Base-by-base conservation (phyloP, 2,797 vertebrate species). In the Crenuchus spilurus region DNA sequence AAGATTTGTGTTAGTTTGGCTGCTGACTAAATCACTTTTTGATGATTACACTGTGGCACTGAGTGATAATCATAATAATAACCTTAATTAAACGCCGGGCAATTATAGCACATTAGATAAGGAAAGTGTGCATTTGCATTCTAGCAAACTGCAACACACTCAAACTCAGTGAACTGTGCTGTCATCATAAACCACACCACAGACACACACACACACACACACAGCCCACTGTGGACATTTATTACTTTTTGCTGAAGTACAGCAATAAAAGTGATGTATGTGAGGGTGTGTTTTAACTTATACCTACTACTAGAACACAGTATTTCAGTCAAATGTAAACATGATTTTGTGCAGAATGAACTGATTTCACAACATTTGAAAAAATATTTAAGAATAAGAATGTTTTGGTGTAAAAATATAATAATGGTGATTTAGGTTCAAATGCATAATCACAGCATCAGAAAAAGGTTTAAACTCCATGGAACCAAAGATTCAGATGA, bases 61-160 rank as follows among this genome's bases (percentile, higher is more conserved):
- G 54, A 33, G n/a, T 58, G 54, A 58, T 58, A 58, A 58, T 54
- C 51, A 30, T 30, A 54, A 54, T 54, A 58, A 58, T 58, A 58
- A 58, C 28, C 30, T 58, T 58, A 58, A 58, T 58, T 58, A 75
- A 83, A 72, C 81, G 79, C 79, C 69, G 70, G 49, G 81, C 83
- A 52, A 52, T 61, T 44, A 35, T 73, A 58, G 68, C 60, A 73
- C 54, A 35, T 58, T 58, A 35, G 54, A 58, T 58, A 58, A 58
- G 28, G 35, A 54, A 75, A 3, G 37, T 33, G 39, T 74, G 46
- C 51, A 54, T 30, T 54, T 54, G 51, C 51, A 28, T 54, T 30
- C 26, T 30, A 28, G 26, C 22, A 52, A 52, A 52, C 22, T 26
- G 49, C 49, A 28, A 28, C 24, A 26, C 49, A 4, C 2, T 26